These are phyloP conservation scores for Zelleria hepariella DNA, from an alignment of 2,888 invertebrate species.

Conservation along the genomic window DNA sequence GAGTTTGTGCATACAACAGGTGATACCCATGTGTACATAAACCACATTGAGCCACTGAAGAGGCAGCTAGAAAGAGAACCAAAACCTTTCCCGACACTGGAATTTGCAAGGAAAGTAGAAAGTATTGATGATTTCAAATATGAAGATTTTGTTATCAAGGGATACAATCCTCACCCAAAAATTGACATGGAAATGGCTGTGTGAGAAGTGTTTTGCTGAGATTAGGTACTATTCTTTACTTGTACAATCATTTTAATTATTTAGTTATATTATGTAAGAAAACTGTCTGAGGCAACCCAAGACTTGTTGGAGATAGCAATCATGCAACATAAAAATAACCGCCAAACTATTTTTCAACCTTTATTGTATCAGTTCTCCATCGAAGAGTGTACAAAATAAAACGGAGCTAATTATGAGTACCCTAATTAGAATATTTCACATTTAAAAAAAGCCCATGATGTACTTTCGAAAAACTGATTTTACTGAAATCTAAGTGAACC, in stretches of 20 bases:
- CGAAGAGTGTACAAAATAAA: not conserved
- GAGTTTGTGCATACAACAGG: constrained; percentile 96
- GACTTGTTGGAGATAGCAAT: too few relatives aligned
- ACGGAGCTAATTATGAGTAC: not conserved
- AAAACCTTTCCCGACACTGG: constrained; percentile 84
- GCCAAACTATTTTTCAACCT: not conserved
- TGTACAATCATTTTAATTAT: not conserved
- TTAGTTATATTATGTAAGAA: not conserved
- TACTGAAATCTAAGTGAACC: too few relatives aligned
- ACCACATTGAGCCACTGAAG: constrained; percentile 87
- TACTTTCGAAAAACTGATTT: too few relatives aligned
- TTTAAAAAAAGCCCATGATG: too few relatives aligned
- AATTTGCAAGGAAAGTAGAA: constrained; percentile 79
- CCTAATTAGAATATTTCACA: not conserved
- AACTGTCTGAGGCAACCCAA: too few relatives aligned
- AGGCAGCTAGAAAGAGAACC: constrained; percentile 86
- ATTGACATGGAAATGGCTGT: constrained; percentile 96
- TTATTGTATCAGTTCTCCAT: not conserved
- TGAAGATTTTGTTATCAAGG: constrained; percentile 88
- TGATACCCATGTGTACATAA: constrained; percentile 94
- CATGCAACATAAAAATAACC: not conserved
- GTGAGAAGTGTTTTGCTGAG: constrained; percentile 24
- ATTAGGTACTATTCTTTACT: not conserved
- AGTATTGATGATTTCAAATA: constrained; percentile 89
- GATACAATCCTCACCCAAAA: constrained; percentile 90